Base-by-base conservation (phyloP, 2,888 invertebrate species). In the Perdita meconis region DNA sequence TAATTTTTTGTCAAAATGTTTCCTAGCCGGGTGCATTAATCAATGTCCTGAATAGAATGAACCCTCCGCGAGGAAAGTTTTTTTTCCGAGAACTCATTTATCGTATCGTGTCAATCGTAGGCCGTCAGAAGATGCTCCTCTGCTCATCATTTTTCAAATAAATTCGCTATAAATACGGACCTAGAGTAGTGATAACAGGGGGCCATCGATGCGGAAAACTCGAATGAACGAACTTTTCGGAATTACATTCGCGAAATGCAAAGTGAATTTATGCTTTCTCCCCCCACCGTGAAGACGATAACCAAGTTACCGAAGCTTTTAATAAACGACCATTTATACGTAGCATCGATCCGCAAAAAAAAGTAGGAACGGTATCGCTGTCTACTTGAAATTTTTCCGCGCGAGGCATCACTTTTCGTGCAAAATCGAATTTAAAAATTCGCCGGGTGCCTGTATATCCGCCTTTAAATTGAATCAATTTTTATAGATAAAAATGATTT, bases 391-490 rank as follows among this genome's bases (percentile, higher is more conserved):
- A n/a, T n/a, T n/a, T n/a, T n/a, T n/a, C n/a, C n/a, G n/a, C n/a
- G n/a, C n/a, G n/a, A n/a, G n/a, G n/a, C n/a, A n/a, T n/a, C n/a
- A n/a, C n/a, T n/a, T n/a, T n/a, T n/a, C n/a, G n/a, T n/a, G n/a
- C n/a, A n/a, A n/a, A n/a, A n/a, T n/a, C n/a, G n/a, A n/a, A n/a
- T n/a, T n/a, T n/a, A n/a, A n/a, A n/a, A n/a, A n/a, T n/a, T n/a
- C n/a, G n/a, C n/a, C n/a, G n/a, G n/a, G 16, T 10, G 19, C 24
- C 26, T 26, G n/a, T 8, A 36, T 64, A 26, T 56, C 26, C 40
- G 22, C 22, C 26, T 55, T 30, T 63, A 34, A 63, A 69, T 61
- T 2, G 53, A 63, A 61, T 69, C 55, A 56, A 69, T 47, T 55
- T 69, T 55, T 55, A 26, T 47, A 6, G 19, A 53, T 0, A 60